phyloP scores from a whole-genome alignment of 2,113 vertebrate species.

The Sylvilagus bachmani region DNA sequence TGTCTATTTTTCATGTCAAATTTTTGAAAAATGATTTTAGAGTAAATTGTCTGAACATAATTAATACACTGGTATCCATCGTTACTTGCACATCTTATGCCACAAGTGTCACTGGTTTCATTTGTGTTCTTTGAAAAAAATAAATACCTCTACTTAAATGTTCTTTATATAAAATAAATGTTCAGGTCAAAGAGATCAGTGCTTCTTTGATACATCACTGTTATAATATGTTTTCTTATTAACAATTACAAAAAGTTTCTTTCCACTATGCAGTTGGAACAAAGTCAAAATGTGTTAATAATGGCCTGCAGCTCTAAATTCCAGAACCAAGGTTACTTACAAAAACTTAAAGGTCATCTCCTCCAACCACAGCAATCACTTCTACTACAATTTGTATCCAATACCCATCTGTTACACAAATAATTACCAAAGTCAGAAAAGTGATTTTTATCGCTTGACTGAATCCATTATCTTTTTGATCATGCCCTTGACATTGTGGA shows the following conservation, averaged over 20 bases:
- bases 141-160: not conserved
- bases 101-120: not conserved
- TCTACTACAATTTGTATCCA: not conserved
- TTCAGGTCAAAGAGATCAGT: not conserved
- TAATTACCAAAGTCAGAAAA: not conserved
- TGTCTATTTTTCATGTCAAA: not conserved
- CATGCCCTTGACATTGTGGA: not conserved
- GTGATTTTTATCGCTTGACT: not conserved
- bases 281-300: not conserved
- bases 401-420: not conserved
- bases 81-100: not conserved
- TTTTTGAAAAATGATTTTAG: not conserved
- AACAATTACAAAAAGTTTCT: not conserved
- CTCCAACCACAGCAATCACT: not conserved
- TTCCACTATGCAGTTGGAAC: not conserved
- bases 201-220: not conserved
- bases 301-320: not conserved
- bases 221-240: not conserved
- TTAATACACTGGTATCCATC: not conserved
- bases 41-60: slow-evolving; percentile 32
- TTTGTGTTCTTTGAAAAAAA: not conserved
- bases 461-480: not conserved
- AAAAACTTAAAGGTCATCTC: not conserved
- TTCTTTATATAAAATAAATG: not conserved
- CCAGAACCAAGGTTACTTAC: not conserved